A percentile compares a stretch with the other conserved stretches of the same genome.
Conservation (phyloP, 2,113 vertebrate species). For the Cardinalis cardinalis region DNA sequence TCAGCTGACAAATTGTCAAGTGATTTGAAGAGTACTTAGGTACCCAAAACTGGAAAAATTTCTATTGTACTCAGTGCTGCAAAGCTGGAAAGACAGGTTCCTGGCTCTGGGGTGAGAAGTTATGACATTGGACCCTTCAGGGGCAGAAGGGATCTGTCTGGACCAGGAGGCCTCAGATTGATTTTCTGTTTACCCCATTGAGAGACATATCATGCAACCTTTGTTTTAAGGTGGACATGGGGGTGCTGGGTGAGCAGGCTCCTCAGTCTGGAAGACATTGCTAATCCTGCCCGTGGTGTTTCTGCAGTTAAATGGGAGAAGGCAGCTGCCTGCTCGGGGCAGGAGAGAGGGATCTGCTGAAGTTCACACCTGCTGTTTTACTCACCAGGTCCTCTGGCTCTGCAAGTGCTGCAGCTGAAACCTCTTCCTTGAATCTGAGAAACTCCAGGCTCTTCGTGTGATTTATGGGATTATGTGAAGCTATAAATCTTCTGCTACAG, state of each 20-base stretch:
- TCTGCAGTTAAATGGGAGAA: neutral
- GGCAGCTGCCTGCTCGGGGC: neutral
- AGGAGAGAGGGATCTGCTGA: neutral
- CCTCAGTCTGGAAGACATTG: rapidly evolving
- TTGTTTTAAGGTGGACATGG: rapidly evolving
- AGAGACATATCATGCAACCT: rapidly evolving
- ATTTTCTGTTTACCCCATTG: neutral
- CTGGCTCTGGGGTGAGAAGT: neutral
- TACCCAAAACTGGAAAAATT: neutral
- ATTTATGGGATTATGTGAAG: neutral
- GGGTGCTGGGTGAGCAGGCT: neutral
- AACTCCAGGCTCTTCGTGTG: neutral
- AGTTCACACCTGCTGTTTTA: neutral
- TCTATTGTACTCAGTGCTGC: neutral
- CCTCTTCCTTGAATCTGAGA: neutral
- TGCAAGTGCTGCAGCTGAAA: neutral
- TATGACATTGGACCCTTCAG: rapidly evolving
- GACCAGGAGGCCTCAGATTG: neutral
- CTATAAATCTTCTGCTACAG: conserved; percentile 13
- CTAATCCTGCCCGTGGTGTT: rapidly evolving
- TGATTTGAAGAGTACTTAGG: neutral
- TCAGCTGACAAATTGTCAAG: neutral
- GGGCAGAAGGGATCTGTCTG: neutral
- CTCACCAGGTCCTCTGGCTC: neutral
- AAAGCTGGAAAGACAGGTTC: neutral